Evolutionary conservation across 2,888 invertebrate species (phyloP).

Genomic region (Hesperia comma): DNA sequence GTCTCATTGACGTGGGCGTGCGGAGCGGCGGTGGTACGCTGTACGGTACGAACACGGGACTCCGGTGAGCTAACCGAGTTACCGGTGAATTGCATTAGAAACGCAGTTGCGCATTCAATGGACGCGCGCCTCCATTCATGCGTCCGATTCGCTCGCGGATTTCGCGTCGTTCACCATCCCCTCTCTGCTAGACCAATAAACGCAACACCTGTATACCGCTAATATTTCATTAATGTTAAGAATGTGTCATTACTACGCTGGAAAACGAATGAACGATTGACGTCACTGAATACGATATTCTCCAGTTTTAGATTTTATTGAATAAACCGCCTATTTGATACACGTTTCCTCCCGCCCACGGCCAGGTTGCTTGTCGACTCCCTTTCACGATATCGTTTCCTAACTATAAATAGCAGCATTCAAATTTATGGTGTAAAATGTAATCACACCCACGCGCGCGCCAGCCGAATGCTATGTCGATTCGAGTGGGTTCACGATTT

Average conservation of each 20-base stretch:
- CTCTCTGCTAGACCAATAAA: background rate
- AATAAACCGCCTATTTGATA: constrained; percentile 40
- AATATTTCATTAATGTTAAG: constrained; percentile 16
- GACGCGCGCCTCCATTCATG: constrained; percentile 67
- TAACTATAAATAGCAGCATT: constrained; percentile 71
- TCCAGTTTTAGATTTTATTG: constrained; percentile 37
- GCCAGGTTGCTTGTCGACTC: constrained; percentile 49
- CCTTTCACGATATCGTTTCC: constrained; percentile 63
- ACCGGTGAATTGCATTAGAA: constrained; percentile 62
- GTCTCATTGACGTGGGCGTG: constrained; percentile 41
- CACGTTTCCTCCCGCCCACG: constrained; percentile 49
- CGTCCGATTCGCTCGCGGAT: constrained; percentile 58
- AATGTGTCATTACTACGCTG: background rate
- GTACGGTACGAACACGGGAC: constrained; percentile 38
- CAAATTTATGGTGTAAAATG: constrained; percentile 67
- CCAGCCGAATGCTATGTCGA: constrained; percentile 20
- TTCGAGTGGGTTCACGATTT: constrained; percentile 24
- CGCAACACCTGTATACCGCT: background rate
- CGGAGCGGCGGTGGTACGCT: background rate
- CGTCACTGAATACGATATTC: constrained; percentile 20
- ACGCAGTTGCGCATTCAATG: constrained; percentile 58
- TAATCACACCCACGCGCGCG: constrained; percentile 63
- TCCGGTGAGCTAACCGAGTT: constrained; percentile 57
- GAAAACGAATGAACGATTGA: constrained; percentile 14
- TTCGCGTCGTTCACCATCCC: constrained; percentile 56